These are phyloP conservation scores for Arctia plantaginis DNA, from an alignment of 2,888 invertebrate genomes.

Conservation along the genomic window DNA sequence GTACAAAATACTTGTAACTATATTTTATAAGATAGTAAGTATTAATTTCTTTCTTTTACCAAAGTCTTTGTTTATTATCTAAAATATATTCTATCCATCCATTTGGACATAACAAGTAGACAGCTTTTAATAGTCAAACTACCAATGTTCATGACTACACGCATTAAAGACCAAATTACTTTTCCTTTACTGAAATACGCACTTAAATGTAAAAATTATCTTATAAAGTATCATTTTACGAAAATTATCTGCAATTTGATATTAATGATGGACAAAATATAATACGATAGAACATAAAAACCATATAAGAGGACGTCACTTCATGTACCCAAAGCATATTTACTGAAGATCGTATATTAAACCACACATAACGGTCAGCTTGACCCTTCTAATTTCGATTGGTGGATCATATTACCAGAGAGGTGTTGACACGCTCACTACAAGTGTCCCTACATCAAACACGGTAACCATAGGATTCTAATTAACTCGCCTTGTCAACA, in stretches of 20 bases:
- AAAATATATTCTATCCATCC: not conserved
- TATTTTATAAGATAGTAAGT: not conserved
- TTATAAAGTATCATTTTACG: constrained; percentile 45
- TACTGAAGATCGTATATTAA: constrained; percentile 54
- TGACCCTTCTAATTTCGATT: constrained; percentile 73
- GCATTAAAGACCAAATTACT: constrained; percentile 21
- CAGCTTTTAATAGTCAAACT: not conserved
- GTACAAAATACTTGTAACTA: constrained; percentile 9
- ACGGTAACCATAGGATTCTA: constrained; percentile 68
- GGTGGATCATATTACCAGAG: constrained; percentile 74
- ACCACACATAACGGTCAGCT: constrained; percentile 73
- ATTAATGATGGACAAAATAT: constrained; percentile 47
- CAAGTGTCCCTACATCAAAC: constrained; percentile 72
- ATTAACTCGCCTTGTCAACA: constrained; percentile 68
- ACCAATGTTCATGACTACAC: constrained; percentile 21
- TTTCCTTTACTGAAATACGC: constrained; percentile 14
- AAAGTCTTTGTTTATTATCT: too few relatives aligned
- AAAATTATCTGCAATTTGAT: constrained; percentile 44
- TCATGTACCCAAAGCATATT: constrained; percentile 37
- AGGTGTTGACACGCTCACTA: constrained; percentile 74
- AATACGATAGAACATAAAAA: constrained; percentile 47
- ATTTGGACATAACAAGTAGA: not conserved
- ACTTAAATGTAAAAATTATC: constrained; percentile 22
- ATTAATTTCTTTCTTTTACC: too few relatives aligned
- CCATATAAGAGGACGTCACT: constrained; percentile 36